Evolutionary conservation across 1,140 invertebrate genomes (phyloP).

Genomic region (Trinorchestia longiramus): DNA sequence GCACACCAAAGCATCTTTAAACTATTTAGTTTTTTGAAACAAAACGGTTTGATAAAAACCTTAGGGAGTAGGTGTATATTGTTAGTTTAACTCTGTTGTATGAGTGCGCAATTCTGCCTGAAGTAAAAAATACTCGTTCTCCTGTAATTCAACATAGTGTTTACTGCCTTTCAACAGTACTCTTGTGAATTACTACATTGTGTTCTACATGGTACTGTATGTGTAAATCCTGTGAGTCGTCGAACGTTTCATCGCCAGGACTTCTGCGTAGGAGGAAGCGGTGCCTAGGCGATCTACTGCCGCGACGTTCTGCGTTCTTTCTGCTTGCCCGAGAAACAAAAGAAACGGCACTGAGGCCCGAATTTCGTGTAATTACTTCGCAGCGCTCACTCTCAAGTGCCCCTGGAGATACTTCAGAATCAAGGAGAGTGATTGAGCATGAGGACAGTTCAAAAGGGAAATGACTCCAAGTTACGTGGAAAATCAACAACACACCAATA

Average conservation of each 20-base stretch:
- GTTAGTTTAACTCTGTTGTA: too few species aligned
- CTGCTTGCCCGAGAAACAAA: not conserved
- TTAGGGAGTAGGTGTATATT: too few species aligned
- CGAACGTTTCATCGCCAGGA: not conserved
- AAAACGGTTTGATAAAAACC: too few species aligned
- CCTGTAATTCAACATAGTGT: not conserved
- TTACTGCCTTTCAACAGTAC: too few species aligned
- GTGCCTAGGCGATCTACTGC: not conserved
- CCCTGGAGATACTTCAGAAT: not conserved
- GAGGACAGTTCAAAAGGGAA: not conserved
- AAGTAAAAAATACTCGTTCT: too few species aligned
- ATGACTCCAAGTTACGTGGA: not conserved
- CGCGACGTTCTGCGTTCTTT: not conserved
- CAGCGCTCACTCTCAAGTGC: not conserved
- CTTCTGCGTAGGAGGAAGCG: not conserved
- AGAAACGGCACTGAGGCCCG: not conserved
- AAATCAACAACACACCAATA: not conserved
- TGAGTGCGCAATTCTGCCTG: too few species aligned
- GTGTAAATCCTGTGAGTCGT: not conserved
- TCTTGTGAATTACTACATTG: too few species aligned
- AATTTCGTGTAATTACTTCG: constrained; percentile 16
- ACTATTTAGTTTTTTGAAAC: too few species aligned
- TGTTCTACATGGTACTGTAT: too few species aligned
- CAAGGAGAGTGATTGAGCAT: not conserved
- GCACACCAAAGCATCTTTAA: too few species aligned